Percentiles rank a stretch among this genome's conserved stretches.
Evolutionary conservation across 1,140 invertebrate genomes (phyloP).

Genomic region (Zaprionus vittiger): DNA sequence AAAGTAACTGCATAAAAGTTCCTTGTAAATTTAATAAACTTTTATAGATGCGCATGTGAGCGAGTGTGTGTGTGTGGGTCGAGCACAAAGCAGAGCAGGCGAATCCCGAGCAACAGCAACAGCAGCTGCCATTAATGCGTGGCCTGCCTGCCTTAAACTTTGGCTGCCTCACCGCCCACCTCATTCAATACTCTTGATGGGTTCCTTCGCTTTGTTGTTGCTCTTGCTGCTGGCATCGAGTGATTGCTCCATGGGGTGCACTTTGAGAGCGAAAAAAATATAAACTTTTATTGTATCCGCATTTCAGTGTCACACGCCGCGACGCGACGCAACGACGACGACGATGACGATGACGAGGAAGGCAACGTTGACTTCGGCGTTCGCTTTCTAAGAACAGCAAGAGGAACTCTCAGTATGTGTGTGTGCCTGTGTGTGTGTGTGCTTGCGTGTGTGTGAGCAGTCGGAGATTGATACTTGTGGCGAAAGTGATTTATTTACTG

Average conservation of each 20-base stretch:
- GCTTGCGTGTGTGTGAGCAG: constrained; percentile 37
- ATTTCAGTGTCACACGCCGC: constrained; percentile 75
- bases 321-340: constrained; percentile 6
- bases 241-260: constrained; percentile 81
- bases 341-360: background rate
- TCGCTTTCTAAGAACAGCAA: constrained; percentile 6
- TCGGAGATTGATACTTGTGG: constrained; percentile 81
- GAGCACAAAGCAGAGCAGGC: constrained; percentile 29
- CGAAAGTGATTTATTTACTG: constrained; percentile 80
- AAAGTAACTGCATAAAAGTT: constrained; percentile 83
- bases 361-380: background rate
- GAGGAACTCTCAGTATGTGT: background rate
- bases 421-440: constrained; percentile 6
- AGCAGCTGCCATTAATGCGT: constrained; percentile 79
- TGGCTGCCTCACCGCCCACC: constrained; percentile 3
- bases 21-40: constrained; percentile 83
- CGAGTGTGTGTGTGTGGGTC: constrained; percentile 34
- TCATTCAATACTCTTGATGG: constrained; percentile 65
- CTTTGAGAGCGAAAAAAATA: constrained; percentile 62
- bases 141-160: constrained; percentile 36
- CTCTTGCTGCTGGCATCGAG: constrained; percentile 65
- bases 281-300: constrained; percentile 82
- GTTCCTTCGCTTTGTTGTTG: constrained; percentile 39
- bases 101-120: constrained; percentile 28
- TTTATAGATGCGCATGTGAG: constrained; percentile 68